Percentiles rank a stretch among this genome's conserved stretches.
These are phyloP conservation scores for Eledone cirrhosa DNA, from an alignment of 2,888 invertebrate species.

Conservation along the genomic window DNA sequence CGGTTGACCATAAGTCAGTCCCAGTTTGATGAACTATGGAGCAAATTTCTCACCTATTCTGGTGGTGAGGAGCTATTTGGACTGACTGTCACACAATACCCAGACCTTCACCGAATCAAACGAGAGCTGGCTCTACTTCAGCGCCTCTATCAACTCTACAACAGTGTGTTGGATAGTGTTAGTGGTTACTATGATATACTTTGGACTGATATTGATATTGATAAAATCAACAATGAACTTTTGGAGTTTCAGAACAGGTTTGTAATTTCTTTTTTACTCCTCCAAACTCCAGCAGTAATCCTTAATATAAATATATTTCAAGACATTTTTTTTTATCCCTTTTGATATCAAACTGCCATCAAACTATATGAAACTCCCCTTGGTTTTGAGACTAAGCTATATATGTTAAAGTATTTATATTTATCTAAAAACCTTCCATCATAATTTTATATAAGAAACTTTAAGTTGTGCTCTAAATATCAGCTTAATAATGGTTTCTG, in stretches of 20 bases:
- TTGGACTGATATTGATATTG: constrained; percentile 95
- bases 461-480: no score
- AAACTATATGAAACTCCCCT: no score
- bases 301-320: no score
- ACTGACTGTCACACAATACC: constrained; percentile 89
- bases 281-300: no score
- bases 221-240: constrained; percentile 94
- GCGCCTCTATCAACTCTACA: constrained; percentile 93
- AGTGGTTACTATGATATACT: constrained; percentile 97
- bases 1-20: constrained; percentile 79
- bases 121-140: constrained; percentile 95
- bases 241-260: constrained; percentile 96
- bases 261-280: constrained; percentile 28
- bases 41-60: constrained; percentile 90
- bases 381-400: no score
- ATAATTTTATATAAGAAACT: no score
- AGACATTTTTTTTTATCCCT: no score
- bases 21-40: constrained; percentile 95
- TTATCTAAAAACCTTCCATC: no score
- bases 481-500: no score
- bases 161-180: constrained; percentile 94
- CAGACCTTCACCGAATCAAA: constrained; percentile 88
- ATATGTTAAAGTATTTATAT: no score
- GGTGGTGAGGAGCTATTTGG: constrained; percentile 96
- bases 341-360: no score